Percentiles rank a stretch among this genome's conserved stretches.
Conservation (phyloP, 2,113 vertebrate genomes). For the Potamarius usumacintae region DNA sequence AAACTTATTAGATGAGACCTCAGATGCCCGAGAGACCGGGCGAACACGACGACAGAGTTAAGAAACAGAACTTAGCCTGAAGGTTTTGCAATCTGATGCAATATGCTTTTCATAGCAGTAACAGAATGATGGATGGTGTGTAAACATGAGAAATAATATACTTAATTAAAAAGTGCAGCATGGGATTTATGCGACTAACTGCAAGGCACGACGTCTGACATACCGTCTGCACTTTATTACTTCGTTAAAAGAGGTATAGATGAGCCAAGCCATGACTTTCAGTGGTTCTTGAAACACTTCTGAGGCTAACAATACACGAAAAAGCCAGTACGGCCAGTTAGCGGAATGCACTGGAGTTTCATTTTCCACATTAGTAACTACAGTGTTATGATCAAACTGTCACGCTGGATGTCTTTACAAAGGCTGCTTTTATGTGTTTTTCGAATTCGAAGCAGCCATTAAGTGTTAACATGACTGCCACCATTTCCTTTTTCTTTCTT, state of each 20-base stretch:
- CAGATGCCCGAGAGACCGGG: not conserved
- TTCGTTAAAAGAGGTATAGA: not conserved
- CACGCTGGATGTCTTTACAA: not conserved
- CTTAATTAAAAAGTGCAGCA: conserved; percentile 5
- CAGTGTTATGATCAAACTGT: not conserved
- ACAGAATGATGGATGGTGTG: conserved; percentile 28
- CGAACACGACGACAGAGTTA: not conserved
- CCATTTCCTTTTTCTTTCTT: not conserved
- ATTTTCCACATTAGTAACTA: not conserved
- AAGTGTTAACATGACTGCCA: not conserved
- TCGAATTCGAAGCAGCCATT: not conserved
- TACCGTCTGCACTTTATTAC: not conserved
- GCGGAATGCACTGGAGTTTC: not conserved
- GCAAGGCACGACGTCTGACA: too few species aligned
- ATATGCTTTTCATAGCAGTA: conserved; percentile 5
- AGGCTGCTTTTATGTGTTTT: not conserved
- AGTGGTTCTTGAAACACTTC: not conserved
- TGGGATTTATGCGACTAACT: not conserved
- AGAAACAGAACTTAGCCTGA: not conserved
- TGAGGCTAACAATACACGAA: not conserved
- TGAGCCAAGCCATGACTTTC: not conserved
- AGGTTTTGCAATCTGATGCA: conserved; percentile 27
- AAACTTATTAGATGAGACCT: conserved; percentile 18
- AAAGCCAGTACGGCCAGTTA: not conserved
- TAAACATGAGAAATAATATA: conserved; percentile 14